phyloP scores from a whole-genome alignment of 2,888 invertebrate species.

The Agapetus fuscipes region DNA sequence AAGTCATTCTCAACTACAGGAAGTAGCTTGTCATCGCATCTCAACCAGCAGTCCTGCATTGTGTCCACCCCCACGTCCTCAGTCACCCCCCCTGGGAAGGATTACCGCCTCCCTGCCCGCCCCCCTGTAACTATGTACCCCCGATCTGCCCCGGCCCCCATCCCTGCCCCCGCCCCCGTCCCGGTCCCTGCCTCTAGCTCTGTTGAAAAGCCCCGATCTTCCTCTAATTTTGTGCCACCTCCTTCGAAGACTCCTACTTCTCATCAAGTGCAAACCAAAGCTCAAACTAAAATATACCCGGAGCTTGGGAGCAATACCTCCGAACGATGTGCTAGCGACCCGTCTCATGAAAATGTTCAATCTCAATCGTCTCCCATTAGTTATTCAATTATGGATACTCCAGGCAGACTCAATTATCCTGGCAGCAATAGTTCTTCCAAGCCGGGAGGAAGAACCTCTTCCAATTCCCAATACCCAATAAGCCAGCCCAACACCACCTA shows the following conservation, averaged over 20 bases:
- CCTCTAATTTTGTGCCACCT: conserved; percentile 46
- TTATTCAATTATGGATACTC: conserved; percentile 65
- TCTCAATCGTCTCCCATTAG: conserved; percentile 65
- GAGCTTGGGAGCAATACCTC: conserved; percentile 44
- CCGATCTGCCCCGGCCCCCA: conserved; percentile 30
- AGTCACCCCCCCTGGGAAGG: conserved; percentile 47
- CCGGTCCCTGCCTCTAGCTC: too few species aligned
- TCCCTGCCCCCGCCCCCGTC: conserved; percentile 26
- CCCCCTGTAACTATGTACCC: conserved; percentile 29
- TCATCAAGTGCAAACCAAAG: conserved; percentile 59
- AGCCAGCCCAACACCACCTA: conserved; percentile 45
- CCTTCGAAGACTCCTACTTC: conserved; percentile 38
- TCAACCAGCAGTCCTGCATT: conserved; percentile 62
- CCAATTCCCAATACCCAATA: conserved; percentile 41
- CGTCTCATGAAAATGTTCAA: conserved; percentile 39
- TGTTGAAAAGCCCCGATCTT: conserved; percentile 26
- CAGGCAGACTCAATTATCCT: conserved; percentile 52
- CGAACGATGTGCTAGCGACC: conserved; percentile 34
- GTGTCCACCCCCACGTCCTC: conserved; percentile 57
- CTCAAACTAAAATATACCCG: conserved; percentile 69
- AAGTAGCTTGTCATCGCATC: conserved; percentile 45
- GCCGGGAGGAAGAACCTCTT: conserved; percentile 34
- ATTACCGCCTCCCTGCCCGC: conserved; percentile 51
- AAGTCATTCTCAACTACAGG: conserved; percentile 50
- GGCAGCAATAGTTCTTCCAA: conserved; percentile 46